Evolutionary conservation across 2,797 vertebrate species (phyloP).

Genomic region (Diceros bicornis): DNA sequence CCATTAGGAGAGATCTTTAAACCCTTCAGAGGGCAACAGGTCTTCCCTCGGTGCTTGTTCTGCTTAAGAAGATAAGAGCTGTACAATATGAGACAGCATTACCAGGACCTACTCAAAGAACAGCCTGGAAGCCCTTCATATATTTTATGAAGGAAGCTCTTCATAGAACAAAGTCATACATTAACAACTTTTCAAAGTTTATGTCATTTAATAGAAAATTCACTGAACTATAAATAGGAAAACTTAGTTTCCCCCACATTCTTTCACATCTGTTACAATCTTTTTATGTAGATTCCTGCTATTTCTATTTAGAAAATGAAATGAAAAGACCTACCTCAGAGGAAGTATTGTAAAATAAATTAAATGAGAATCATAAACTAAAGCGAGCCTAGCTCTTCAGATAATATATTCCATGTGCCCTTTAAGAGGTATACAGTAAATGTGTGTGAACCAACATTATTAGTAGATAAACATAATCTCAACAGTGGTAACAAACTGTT

Average conservation of each 20-base stretch:
- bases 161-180: neutral
- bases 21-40: neutral
- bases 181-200: neutral
- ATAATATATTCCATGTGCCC: neutral
- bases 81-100: too few relatives aligned
- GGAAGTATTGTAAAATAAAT: conserved; percentile 10
- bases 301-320: neutral
- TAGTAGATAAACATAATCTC: neutral
- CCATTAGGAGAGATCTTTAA: neutral
- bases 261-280: neutral
- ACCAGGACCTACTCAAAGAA: neutral
- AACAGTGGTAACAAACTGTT: neutral
- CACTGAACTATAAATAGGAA: neutral
- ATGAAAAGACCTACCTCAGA: neutral
- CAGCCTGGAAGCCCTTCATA: neutral
- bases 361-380: conserved; percentile 14
- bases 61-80: neutral
- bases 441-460: neutral
- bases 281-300: neutral
- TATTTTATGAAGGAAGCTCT: neutral
- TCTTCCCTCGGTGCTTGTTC: neutral
- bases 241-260: neutral
- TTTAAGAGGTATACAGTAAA: neutral
- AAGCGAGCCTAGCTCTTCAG: neutral
- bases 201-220: neutral